Evolutionary conservation across 1,140 invertebrate species (phyloP), one percentile per base, ranked within the genome.

Genomic region (Augochlora pura): DNA sequence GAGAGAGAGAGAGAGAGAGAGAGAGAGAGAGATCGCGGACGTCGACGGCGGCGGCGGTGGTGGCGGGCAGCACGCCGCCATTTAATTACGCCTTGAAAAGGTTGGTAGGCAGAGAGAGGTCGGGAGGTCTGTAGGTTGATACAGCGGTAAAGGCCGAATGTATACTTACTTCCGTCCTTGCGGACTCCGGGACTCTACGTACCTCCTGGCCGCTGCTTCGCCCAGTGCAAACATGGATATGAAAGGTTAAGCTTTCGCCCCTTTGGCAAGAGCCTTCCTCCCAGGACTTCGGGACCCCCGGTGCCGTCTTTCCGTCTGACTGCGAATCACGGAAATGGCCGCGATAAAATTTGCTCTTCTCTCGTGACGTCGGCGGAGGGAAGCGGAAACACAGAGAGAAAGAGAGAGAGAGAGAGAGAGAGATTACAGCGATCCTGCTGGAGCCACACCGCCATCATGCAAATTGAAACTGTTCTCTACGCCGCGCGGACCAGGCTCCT

Each of bases 291-390:
- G 63, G 54, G 23, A 59, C 68, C 69, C 46, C 42, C 62, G n/a
- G n/a, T n/a, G 42, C 42, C 66, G 59, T 77, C 69, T 66, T 80
- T 74, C 64, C 52, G 54, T 59, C 73, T 68, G 42, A 54, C 73
- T 83, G 65, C 71, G 59, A 72, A 63, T 62, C 63, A 77, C 77
- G 42, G 60, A 38, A n/a, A 27, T 57, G 64, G 65, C 77, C 69
- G 83, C 78, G 81, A 88, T 84, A 87, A 84, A 88, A 88, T 88
- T 88, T 86, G 59, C 73, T 88, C 79, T 81, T 80, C 86, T 87
- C 84, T 87, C 66, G 64, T 76, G 42, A 82, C 68, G 68, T 85
- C 75, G 60, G 62, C 25, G 18, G 69, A 69, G 27, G 49, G 18
- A 5, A 52, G 7, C 16, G 16, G 16, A 16, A 14, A 68, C 25